Conservation (phyloP, 2,113 vertebrate species). For the Camelus dromedarius region DNA sequence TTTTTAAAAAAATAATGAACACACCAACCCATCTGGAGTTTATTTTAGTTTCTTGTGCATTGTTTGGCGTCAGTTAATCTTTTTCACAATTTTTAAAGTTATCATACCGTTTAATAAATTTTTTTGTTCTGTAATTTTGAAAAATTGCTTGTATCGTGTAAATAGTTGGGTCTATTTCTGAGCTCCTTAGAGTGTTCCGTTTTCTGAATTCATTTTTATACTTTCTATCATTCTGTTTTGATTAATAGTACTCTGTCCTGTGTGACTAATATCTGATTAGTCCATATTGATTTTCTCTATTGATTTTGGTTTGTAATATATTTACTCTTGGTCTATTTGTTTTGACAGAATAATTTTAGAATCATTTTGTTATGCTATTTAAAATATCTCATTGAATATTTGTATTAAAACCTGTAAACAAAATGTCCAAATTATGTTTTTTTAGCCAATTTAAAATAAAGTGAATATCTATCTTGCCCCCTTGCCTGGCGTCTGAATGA, state of each 20-base stretch:
- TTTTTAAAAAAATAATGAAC: not conserved
- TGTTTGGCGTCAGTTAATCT: constrained; percentile 19
- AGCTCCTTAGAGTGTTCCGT: not conserved
- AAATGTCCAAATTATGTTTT: not conserved
- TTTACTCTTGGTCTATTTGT: constrained; percentile 19
- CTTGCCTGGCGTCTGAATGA: not conserved
- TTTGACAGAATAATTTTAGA: constrained; percentile 18
- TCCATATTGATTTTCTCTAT: not conserved
- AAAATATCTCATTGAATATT: not conserved
- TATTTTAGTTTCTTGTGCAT: not conserved
- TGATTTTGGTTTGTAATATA: constrained; percentile 38
- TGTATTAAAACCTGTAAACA: not conserved
- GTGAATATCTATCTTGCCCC: not conserved
- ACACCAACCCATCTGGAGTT: not conserved
- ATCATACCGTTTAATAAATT: not conserved
- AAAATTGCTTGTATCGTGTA: not conserved
- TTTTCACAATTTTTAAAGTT: not conserved
- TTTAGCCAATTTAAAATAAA: constrained; percentile 22
- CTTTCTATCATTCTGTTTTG: not conserved
- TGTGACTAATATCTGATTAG: constrained; percentile 1
- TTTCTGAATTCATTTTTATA: not conserved
- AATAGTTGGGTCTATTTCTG: constrained; percentile 13
- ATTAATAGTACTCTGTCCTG: not conserved
- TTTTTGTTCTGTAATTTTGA: not conserved
- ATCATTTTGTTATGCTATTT: not conserved